Evolutionary conservation across 1,140 invertebrate genomes (phyloP).

Genomic region (Idris sp.): DNA sequence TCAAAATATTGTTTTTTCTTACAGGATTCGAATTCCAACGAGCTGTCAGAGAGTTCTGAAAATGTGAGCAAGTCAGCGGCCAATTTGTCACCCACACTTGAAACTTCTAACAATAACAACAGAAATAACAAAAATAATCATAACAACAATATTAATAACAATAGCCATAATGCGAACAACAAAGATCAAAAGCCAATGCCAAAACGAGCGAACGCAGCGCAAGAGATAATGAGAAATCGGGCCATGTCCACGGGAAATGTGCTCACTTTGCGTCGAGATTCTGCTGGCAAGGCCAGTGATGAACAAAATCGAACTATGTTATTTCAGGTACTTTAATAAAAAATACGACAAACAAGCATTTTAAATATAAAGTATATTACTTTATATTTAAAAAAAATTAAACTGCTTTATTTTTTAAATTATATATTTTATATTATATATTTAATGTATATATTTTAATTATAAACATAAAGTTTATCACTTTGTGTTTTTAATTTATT

Average conservation of each 20-base stretch:
- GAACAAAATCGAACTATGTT: constrained; percentile 96
- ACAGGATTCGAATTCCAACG: constrained; percentile 73
- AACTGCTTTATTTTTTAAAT: no score
- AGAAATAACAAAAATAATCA: no score
- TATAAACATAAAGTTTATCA: no score
- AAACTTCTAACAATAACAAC: no score
- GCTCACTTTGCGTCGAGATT: constrained; percentile 70
- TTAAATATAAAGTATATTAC: no score
- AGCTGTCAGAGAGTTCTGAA: constrained; percentile 72
- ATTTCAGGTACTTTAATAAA: constrained; percentile 86
- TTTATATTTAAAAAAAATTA: no score
- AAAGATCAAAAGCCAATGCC: constrained; percentile 42
- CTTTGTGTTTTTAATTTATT: no score
- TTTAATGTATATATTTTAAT: no score
- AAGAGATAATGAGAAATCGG: constrained; percentile 75
- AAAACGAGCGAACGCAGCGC: constrained; percentile 65
- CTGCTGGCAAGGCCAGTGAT: constrained; percentile 68
- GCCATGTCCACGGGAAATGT: constrained; percentile 78
- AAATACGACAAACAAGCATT: not conserved
- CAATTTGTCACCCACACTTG: constrained; percentile 49
- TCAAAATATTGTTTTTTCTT: no score
- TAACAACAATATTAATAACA: constrained; percentile 25
- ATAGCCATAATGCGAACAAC: constrained; percentile 28
- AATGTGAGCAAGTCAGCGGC: constrained; percentile 62
- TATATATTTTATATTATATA: no score